Conservation (phyloP, 2,113 vertebrate genomes). For the Oryzias javanicus region DNA sequence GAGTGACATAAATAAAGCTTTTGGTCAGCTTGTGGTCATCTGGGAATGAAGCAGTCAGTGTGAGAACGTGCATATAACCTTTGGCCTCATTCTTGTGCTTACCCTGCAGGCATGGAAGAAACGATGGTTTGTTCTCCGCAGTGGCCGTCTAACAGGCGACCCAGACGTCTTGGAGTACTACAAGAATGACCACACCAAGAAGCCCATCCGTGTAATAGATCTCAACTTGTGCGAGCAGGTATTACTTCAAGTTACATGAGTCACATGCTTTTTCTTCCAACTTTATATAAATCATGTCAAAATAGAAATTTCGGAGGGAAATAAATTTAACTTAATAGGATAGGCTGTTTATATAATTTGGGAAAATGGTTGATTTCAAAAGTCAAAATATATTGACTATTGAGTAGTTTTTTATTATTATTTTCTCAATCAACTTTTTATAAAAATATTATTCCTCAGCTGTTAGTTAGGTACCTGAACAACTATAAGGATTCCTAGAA, state of each 20-base stretch:
- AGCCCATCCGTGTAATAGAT: conserved; percentile 98
- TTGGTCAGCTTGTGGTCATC: conserved; percentile 42
- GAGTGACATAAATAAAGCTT: conserved; percentile 49
- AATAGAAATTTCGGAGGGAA: no score
- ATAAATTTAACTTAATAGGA: no score
- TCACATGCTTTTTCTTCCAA: no score
- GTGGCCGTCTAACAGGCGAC: conserved; percentile 93
- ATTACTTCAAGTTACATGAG: not conserved
- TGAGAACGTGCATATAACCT: conserved; percentile 52
- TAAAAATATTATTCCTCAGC: no score
- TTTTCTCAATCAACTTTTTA: no score
- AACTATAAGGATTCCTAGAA: no score
- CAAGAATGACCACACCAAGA: conserved; percentile 99
- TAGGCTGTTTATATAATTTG: no score
- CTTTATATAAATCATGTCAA: no score
- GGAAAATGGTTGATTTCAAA: no score
- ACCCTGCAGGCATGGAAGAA: conserved; percentile 95
- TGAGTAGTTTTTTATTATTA: no score
- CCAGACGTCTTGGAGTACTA: conserved; percentile 98
- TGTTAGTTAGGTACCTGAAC: no score
- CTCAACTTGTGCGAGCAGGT: conserved; percentile 97
- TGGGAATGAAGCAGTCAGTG: conserved; percentile 47
- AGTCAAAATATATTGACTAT: no score
- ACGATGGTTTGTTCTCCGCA: conserved; percentile 97
- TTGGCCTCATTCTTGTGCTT: conserved; percentile 41